Evolutionary conservation across 2,888 invertebrate species (phyloP).

Genomic region (Sisyra nigra): DNA sequence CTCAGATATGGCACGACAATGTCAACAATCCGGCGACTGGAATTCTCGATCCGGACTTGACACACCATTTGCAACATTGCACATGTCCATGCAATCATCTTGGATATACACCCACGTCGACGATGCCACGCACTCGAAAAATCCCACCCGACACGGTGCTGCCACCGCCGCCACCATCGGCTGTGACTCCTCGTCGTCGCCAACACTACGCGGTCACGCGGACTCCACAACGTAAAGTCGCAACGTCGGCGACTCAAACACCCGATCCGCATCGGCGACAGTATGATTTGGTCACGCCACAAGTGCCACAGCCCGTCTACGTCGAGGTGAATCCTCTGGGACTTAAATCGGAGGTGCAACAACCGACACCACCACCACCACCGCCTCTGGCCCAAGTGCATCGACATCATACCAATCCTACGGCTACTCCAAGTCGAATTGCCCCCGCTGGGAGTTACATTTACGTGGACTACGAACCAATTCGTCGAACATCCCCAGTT

Average conservation of each 20-base stretch:
- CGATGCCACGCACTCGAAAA: conserved; percentile 13
- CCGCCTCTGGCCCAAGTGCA: background rate
- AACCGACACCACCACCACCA: background rate
- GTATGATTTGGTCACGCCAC: background rate
- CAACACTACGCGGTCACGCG: conserved; percentile 10
- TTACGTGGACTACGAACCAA: conserved; percentile 7
- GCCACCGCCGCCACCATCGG: conserved; percentile 11
- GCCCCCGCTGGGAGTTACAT: conserved; percentile 19
- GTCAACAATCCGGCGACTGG: background rate
- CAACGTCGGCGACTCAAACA: conserved; percentile 2
- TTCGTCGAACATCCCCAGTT: conserved; percentile 19
- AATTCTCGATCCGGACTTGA: conserved; percentile 62
- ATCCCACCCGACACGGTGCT: conserved; percentile 18
- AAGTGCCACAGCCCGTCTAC: background rate
- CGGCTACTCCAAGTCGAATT: conserved; percentile 35
- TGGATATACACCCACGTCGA: conserved; percentile 43
- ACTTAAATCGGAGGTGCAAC: background rate
- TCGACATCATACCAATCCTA: conserved; percentile 23
- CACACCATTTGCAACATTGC: conserved; percentile 78
- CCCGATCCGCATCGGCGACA: conserved; percentile 2
- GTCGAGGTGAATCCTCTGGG: background rate
- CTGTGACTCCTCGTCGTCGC: conserved; percentile 11
- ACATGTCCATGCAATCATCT: conserved; percentile 86
- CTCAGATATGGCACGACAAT: conserved; percentile 4
- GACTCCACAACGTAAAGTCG: conserved; percentile 1